Evolutionary conservation across 2,888 invertebrate genomes (phyloP).

Genomic region (Drosophila subquinaria): DNA sequence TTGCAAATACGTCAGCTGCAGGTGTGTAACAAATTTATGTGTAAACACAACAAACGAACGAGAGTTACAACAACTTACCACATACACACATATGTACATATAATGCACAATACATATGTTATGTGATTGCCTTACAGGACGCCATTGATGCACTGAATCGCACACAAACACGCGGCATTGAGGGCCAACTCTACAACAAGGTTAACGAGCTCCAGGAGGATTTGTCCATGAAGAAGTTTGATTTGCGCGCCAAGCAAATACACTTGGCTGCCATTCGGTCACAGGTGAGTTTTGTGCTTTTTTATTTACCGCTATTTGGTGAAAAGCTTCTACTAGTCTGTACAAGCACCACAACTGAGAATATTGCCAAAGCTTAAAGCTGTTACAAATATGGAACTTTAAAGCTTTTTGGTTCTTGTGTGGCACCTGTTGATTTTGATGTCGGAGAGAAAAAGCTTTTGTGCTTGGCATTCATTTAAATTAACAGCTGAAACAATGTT

Average conservation of each 20-base stretch:
- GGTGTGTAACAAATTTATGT: conserved; percentile 82
- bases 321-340: conserved; percentile 35
- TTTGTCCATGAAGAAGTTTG: conserved; percentile 96
- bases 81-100: neutral
- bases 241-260: conserved; percentile 95
- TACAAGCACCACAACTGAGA: conserved; percentile 17
- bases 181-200: conserved; percentile 95
- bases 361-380: conserved; percentile 12
- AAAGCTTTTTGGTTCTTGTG: conserved; percentile 35
- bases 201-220: conserved; percentile 98
- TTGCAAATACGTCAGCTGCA: conserved; percentile 94
- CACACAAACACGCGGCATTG: conserved; percentile 91
- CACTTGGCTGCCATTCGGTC: conserved; percentile 95
- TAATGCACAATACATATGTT: conserved; percentile 1
- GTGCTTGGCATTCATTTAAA: conserved; percentile 6
- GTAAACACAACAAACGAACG: neutral
- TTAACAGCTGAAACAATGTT: neutral
- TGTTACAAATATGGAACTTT: neutral
- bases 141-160: conserved; percentile 93
- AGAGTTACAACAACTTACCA: neutral
- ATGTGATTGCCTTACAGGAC: conserved; percentile 87
- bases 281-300: conserved; percentile 89
- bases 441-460: conserved; percentile 24
- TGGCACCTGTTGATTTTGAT: conserved; percentile 56
- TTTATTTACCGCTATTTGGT: neutral